phyloP scores from a whole-genome alignment of 2,888 invertebrate species.

The Axea sp. region DNA sequence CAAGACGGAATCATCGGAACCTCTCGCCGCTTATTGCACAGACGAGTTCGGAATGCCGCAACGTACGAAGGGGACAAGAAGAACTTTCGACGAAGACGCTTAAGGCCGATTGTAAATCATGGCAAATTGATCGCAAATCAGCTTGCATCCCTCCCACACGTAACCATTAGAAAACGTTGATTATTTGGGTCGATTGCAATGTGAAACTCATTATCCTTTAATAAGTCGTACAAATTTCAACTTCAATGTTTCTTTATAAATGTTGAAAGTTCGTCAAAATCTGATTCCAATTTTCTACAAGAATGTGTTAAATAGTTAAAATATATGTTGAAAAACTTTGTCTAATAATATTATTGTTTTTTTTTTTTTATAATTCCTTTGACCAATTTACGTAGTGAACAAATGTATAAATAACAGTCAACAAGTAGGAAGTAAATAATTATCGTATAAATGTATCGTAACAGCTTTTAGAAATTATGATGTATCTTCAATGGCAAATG shows the following conservation, averaged over 20 bases:
- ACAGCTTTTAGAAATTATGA: too few relatives aligned
- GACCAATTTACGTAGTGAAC: too few relatives aligned
- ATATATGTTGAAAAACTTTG: too few relatives aligned
- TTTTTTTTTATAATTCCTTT: too few relatives aligned
- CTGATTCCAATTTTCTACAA: too few relatives aligned
- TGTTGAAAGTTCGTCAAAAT: too few relatives aligned
- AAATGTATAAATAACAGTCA: too few relatives aligned
- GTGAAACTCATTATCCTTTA: slow-evolving; percentile 10
- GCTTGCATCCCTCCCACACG: slow-evolving; percentile 64
- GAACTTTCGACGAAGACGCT: slow-evolving; percentile 63
- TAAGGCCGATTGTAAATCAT: slow-evolving; percentile 76
- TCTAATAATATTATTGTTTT: too few relatives aligned
- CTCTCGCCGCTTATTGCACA: slow-evolving; percentile 44
- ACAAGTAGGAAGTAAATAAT: too few relatives aligned
- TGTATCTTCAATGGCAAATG: too few relatives aligned
- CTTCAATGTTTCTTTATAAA: neutral
- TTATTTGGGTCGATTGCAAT: slow-evolving; percentile 21
- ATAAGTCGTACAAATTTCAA: neutral
- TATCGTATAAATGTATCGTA: too few relatives aligned
- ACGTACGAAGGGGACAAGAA: slow-evolving; percentile 54
- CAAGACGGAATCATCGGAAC: slow-evolving; percentile 54
- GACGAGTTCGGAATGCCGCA: slow-evolving; percentile 48
- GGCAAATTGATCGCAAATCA: slow-evolving; percentile 79
- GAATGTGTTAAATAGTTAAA: too few relatives aligned
- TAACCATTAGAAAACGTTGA: slow-evolving; percentile 40